These are phyloP conservation scores for Bombyx mori DNA, from an alignment of 1,140 invertebrate species.

Conservation along the genomic window ASM3026992v2 NC_085125.1:7911001-7911500, in stretches of 20 bases:
- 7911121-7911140: too few relatives aligned
- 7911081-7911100: too few relatives aligned
- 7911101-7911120: too few relatives aligned
- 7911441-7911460: too few relatives aligned
- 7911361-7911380: conserved; percentile 76
- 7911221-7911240: conserved; percentile 90
- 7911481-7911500: too few relatives aligned
- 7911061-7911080: too few relatives aligned
- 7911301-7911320: conserved; percentile 87
- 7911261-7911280: conserved; percentile 87
- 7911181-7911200: not conserved
- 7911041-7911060: too few relatives aligned
- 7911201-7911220: not conserved
- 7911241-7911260: conserved; percentile 83
- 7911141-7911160: not conserved
- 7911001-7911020: too few relatives aligned
- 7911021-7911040: too few relatives aligned
- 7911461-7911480: too few relatives aligned
- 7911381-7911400: conserved; percentile 73
- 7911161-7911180: too few relatives aligned
- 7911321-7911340: conserved; percentile 87
- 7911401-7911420: not conserved
- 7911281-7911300: conserved; percentile 86
- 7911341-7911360: conserved; percentile 79
- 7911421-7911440: too few relatives aligned